Conservation (phyloP, 1,140 invertebrate species). For the Cyclina sinensis region DNA sequence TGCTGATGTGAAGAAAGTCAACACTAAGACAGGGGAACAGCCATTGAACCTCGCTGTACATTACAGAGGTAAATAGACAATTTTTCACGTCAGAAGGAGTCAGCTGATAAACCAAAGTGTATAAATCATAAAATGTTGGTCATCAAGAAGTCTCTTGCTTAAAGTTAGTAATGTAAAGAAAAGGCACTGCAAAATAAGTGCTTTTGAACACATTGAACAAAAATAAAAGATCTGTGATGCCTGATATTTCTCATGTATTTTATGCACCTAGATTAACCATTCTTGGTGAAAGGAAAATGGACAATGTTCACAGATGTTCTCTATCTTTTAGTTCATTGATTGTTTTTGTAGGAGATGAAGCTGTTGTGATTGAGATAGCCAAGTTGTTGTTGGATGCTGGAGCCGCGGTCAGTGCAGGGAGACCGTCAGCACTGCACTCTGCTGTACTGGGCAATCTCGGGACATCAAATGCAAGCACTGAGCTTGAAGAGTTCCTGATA, state of each 20-base stretch:
- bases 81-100: too few species aligned
- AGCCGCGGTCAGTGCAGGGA: conserved; percentile 75
- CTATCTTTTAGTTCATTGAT: background rate
- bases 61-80: conserved; percentile 67
- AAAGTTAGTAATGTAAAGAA: too few species aligned
- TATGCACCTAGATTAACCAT: too few species aligned
- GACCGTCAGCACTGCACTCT: conserved; percentile 82
- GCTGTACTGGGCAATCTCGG: conserved; percentile 85
- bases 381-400: conserved; percentile 78
- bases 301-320: too few species aligned
- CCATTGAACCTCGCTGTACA: conserved; percentile 84
- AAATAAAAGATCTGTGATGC: too few species aligned
- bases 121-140: too few species aligned
- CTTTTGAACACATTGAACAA: too few species aligned
- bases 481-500: conserved; percentile 83
- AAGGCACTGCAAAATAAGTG: too few species aligned
- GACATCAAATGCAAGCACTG: conserved; percentile 82
- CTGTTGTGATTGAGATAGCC: conserved; percentile 73
- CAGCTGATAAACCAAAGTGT: too few species aligned
- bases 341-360: conserved; percentile 74
- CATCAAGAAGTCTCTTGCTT: too few species aligned
- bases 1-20: conserved; percentile 80
- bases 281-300: too few species aligned
- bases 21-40: conserved; percentile 81
- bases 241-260: too few species aligned